phyloP scores from a whole-genome alignment of 2,888 invertebrate genomes.

The Pristionchus fissidentatus region DNA sequence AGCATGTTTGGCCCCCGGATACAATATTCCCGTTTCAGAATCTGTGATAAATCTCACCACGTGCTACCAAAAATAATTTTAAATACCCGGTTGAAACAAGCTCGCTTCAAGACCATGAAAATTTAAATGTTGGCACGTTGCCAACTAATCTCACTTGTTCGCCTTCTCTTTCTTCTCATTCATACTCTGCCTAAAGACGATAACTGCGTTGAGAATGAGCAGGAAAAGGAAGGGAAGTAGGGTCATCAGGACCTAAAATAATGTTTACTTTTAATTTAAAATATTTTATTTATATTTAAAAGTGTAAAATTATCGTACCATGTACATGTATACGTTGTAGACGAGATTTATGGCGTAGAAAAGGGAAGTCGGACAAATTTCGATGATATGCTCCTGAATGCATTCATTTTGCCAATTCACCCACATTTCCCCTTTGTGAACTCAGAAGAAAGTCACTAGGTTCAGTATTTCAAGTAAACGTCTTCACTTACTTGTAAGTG shows the following conservation, averaged over 20 bases:
- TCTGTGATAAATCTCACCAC: constrained; percentile 8
- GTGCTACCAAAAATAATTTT: too few species aligned
- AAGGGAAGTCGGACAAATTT: constrained; percentile 74
- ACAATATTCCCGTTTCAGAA: neutral
- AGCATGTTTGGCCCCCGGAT: neutral
- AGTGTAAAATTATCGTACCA: constrained; percentile 48
- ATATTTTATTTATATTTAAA: neutral
- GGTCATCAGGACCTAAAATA: constrained; percentile 71
- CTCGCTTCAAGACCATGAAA: too few species aligned
- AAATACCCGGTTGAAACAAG: too few species aligned
- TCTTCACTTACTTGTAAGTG: too few species aligned
- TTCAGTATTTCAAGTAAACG: neutral
- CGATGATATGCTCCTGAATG: constrained; percentile 71
- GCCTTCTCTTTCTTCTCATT: constrained; percentile 28
- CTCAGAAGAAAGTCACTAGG: too few species aligned
- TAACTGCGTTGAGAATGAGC: constrained; percentile 74
- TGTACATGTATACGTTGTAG: constrained; percentile 75
- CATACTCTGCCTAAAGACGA: constrained; percentile 67
- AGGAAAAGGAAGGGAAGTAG: constrained; percentile 75
- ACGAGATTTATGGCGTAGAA: constrained; percentile 72
- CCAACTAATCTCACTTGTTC: constrained; percentile 10
- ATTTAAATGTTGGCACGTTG: too few species aligned
- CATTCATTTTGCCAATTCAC: neutral
- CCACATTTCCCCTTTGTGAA: neutral
- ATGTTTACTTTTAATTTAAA: too few species aligned